A percentile compares a stretch with the other conserved stretches of the same genome.
These are phyloP conservation scores for Botrylloides violaceus DNA, from an alignment of 23 tunicate genomes.

Conservation along the genomic window DNA sequence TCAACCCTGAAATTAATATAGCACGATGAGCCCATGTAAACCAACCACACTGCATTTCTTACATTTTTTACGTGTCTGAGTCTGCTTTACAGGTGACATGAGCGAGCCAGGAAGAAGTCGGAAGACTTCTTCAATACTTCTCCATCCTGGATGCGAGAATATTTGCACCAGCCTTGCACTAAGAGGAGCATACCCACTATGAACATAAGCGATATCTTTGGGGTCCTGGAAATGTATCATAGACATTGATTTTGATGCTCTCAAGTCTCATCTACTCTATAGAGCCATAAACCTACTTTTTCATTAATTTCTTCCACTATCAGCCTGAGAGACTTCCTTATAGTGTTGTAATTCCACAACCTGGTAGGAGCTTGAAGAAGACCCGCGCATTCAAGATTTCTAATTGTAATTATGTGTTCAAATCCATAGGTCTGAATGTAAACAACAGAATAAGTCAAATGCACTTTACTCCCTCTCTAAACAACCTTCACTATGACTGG, in stretches of 20 bases:
- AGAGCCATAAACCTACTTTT: constrained; percentile 42
- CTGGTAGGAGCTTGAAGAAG: constrained; percentile 33
- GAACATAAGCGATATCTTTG: constrained; percentile 80
- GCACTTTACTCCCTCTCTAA: background rate
- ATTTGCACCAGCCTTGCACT: constrained; percentile 71
- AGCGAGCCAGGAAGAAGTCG: constrained; percentile 65
- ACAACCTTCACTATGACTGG: no score
- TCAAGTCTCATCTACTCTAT: no score
- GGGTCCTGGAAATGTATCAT: constrained; percentile 47
- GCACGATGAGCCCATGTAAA: background rate
- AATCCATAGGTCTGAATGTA: constrained; percentile 63
- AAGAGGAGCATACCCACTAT: constrained; percentile 93
- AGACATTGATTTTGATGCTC: background rate
- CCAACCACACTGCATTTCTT: background rate
- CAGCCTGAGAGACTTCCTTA: constrained; percentile 53
- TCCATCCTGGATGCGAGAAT: constrained; percentile 91
- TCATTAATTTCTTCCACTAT: constrained; percentile 72
- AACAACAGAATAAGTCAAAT: no score
- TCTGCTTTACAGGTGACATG: constrained; percentile 17
- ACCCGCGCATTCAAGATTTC: constrained; percentile 62
- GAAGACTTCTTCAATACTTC: constrained; percentile 83
- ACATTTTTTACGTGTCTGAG: background rate
- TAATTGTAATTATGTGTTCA: constrained; percentile 61
- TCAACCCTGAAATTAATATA: constrained; percentile 8
- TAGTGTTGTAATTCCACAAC: constrained; percentile 74